Percentiles rank a stretch among this genome's conserved stretches.
These are phyloP conservation scores for Cybosia mesomella DNA, from an alignment of 2,888 invertebrate genomes.

Conservation along the genomic window DNA sequence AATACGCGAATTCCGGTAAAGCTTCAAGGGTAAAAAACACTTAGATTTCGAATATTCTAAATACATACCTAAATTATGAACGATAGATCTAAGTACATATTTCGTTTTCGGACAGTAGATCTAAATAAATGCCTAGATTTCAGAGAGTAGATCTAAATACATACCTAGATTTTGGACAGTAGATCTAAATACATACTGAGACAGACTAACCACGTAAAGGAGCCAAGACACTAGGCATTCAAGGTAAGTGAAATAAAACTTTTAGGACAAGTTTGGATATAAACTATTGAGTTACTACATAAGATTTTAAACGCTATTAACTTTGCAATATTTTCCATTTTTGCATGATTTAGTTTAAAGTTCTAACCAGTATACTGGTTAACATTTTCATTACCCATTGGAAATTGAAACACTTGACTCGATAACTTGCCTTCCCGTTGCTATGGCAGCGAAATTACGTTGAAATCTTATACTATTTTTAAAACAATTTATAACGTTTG, in stretches of 20 bases:
- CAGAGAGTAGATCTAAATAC: neutral
- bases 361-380: neutral
- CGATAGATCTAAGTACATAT: neutral
- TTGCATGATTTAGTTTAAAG: slow-evolving; percentile 29
- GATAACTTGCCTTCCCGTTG: neutral
- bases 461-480: no score
- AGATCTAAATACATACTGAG: neutral
- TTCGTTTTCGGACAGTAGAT: no score
- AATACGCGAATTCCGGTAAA: no score
- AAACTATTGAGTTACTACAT: neutral
- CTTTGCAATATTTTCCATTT: slow-evolving; percentile 39
- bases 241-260: slow-evolving; percentile 36
- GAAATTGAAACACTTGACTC: slow-evolving; percentile 3
- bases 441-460: slow-evolving; percentile 1
- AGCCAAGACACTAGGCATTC: neutral
- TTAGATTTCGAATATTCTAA: no score
- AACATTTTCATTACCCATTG: neutral
- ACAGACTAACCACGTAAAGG: neutral
- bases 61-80: no score
- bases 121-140: neutral
- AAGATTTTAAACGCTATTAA: slow-evolving; percentile 29
- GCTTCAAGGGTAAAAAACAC: no score
- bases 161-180: neutral
- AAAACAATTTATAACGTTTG: no score
- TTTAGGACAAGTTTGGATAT: slow-evolving; percentile 32